Evolutionary conservation across 2,888 invertebrate species (phyloP).

Genomic region (Graphium colonna): DNA sequence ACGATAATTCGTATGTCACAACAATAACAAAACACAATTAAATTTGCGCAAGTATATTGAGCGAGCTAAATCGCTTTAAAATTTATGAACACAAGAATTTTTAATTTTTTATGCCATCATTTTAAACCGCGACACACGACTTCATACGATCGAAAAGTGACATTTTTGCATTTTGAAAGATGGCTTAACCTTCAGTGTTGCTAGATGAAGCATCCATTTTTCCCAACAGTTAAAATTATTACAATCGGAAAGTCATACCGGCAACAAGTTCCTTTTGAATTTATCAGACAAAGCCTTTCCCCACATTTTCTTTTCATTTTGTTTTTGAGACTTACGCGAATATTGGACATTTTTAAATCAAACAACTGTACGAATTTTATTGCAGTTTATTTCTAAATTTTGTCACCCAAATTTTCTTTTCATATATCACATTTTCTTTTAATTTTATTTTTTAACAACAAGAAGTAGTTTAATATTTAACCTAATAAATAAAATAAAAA

Average conservation of each 20-base stretch:
- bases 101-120: constrained; percentile 51
- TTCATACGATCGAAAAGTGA: constrained; percentile 54
- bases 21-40: constrained; percentile 43
- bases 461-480: too few species aligned
- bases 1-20: constrained; percentile 34
- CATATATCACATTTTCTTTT: too few species aligned
- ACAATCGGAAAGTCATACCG: constrained; percentile 4
- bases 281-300: too few species aligned
- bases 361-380: too few species aligned
- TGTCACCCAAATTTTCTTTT: too few species aligned
- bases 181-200: constrained; percentile 30
- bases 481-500: too few species aligned
- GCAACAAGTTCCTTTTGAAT: too few species aligned
- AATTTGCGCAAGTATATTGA: constrained; percentile 29
- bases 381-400: too few species aligned
- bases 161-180: constrained; percentile 41
- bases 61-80: constrained; percentile 33
- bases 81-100: constrained; percentile 30
- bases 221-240: constrained; percentile 1
- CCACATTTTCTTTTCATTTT: too few species aligned
- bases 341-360: too few species aligned
- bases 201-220: constrained; percentile 12
- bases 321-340: too few species aligned
- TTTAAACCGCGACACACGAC: constrained; percentile 54
- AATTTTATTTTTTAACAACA: too few species aligned